A percentile compares a stretch with the other conserved stretches of the same genome.
phyloP scores from a whole-genome alignment of 2,888 invertebrate genomes.

The Atethmia centrago region DNA sequence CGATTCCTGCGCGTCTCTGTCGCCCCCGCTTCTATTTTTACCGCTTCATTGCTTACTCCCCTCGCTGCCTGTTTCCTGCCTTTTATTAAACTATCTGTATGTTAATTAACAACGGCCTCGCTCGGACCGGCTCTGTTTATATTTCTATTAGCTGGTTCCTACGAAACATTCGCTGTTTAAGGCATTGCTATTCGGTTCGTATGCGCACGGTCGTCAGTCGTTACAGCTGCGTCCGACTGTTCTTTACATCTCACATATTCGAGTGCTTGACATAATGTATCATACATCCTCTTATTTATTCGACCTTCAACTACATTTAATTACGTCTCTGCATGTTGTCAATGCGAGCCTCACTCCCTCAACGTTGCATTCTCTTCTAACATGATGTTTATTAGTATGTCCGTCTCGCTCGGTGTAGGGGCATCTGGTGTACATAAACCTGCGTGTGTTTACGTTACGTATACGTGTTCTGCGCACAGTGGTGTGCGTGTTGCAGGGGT shows the following conservation, averaged over 20 bases:
- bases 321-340: slow-evolving; percentile 86
- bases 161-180: slow-evolving; percentile 81
- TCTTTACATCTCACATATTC: slow-evolving; percentile 56
- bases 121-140: slow-evolving; percentile 83
- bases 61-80: slow-evolving; percentile 89
- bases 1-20: slow-evolving; percentile 85
- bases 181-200: slow-evolving; percentile 71
- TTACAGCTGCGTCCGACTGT: slow-evolving; percentile 64
- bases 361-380: slow-evolving; percentile 79
- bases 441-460: slow-evolving; percentile 87
- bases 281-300: slow-evolving; percentile 83
- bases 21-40: slow-evolving; percentile 90
- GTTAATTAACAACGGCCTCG: slow-evolving; percentile 90
- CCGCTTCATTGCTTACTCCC: slow-evolving; percentile 90
- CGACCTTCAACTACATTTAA: slow-evolving; percentile 88
- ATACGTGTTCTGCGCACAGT: slow-evolving; percentile 72
- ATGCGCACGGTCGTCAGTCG: slow-evolving; percentile 56
- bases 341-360: slow-evolving; percentile 82
- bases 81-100: slow-evolving; percentile 90
- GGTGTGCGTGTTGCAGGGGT: slow-evolving; percentile 84
- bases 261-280: slow-evolving; percentile 61
- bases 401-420: slow-evolving; percentile 85
- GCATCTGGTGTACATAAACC: slow-evolving; percentile 90
- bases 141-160: slow-evolving; percentile 84
- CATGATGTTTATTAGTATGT: slow-evolving; percentile 75